Evolutionary conservation across 2,888 invertebrate species (phyloP), one percentile per base, ranked within the genome.

Genomic region (Ditylenchus weischeri): DNA sequence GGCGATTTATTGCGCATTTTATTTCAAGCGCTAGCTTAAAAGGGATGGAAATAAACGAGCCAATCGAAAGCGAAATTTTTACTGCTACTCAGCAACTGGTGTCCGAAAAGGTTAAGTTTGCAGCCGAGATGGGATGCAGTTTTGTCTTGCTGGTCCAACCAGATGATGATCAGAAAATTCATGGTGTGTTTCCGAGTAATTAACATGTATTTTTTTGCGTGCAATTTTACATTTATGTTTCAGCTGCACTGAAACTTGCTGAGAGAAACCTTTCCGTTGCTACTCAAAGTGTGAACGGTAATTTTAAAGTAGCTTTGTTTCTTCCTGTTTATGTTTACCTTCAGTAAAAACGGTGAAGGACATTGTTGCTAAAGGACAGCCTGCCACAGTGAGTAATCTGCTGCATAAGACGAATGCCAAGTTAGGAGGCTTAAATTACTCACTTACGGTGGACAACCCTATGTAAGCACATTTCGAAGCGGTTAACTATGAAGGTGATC

Each of bases 401-500:
- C 51, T 51, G 51, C 19, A 51, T 23, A 51, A 51, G 23, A 51
- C 51, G 13, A 51, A 51, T 23, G 51, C 13, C 8, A 51, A 51
- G 51, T 23, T 51, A n/a, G 51, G 51, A 51, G 51, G 51, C 19
- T 13, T 51, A 23, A 51, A 51, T 23, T 51, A 51, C 13, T 51
- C 51, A 10, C 13, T 51, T 7, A 51, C 51, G 7, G 23, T 51
- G 13, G 51, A 51, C 19, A 23, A 51, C 13, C 51, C 51, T 10
- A 51, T 23, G 51, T 51, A 51, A 51, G 13, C 23, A 8, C 23
- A 8, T 51, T 51, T 51, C 6, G 13, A 10, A 7, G 19, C 10
- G 23, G 23, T 6, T 38, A 6, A 11, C 6, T 38, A 8, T 38
- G 38, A 38, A 38, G 6, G n/a, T 11, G 38, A 21, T 51, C 13